Evolutionary conservation across 2,888 invertebrate genomes (phyloP).

Genomic region (Acleris holmiana): DNA sequence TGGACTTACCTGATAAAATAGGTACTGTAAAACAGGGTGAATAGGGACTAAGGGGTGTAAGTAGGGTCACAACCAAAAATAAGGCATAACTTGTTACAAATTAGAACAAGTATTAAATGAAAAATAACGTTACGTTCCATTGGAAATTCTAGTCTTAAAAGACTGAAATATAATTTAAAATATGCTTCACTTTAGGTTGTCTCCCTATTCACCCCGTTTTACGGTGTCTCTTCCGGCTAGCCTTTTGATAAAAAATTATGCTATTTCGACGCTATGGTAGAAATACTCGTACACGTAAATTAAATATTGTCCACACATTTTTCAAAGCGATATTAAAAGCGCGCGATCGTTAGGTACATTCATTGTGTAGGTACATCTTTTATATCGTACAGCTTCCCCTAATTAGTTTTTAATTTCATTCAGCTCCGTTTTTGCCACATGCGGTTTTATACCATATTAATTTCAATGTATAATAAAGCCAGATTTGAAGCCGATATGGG

Average conservation of each 20-base stretch:
- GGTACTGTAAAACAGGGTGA: too few species aligned
- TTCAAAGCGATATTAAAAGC: conserved; percentile 8
- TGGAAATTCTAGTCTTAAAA: too few species aligned
- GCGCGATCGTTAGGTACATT: conserved; percentile 14
- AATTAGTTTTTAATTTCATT: conserved; percentile 33
- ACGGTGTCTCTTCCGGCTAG: not conserved
- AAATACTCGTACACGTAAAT: conserved; percentile 5
- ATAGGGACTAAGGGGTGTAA: too few species aligned
- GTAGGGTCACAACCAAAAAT: too few species aligned
- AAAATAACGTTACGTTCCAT: too few species aligned
- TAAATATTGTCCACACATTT: conserved; percentile 7
- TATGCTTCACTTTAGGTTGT: too few species aligned
- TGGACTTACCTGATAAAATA: too few species aligned
- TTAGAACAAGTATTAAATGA: too few species aligned
- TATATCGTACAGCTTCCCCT: conserved; percentile 21
- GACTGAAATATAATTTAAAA: too few species aligned
- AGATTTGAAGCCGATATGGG: not conserved
- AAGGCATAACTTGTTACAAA: too few species aligned
- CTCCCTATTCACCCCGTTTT: too few species aligned
- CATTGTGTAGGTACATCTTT: conserved; percentile 10
- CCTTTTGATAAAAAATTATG: not conserved
- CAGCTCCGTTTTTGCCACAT: conserved; percentile 20
- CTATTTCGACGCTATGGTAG: too few species aligned
- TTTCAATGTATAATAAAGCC: not conserved
- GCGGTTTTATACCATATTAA: conserved; percentile 35